Base-by-base conservation (phyloP, 2,888 invertebrate genomes). In the Phorcus lineatus region DNA sequence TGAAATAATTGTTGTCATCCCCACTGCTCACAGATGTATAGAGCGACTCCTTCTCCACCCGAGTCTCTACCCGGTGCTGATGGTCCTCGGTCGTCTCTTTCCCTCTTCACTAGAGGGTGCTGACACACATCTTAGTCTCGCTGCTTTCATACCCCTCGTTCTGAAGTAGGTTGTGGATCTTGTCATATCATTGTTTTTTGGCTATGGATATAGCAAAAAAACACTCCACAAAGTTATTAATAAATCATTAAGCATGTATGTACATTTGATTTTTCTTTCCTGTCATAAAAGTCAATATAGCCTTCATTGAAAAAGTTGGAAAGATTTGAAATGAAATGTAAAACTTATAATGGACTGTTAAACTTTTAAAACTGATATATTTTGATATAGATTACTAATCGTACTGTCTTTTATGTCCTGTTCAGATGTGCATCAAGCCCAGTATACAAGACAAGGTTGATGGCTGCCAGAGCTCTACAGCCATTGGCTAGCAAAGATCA, bases 41-140 rank as follows among this genome's bases (percentile, higher is more conserved):
- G 40, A 66, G 53, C 36, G 62, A 19, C 74, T 88, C 40, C 85
- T 89, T 87, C 82, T 94, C 88, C 89, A 96, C 82, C 95, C 96
- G 0, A 94, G 95, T 6, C 93, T 97, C 82, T 96, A 96, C 93
- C 96, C 97, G 0, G 94, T 96, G 67, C 94, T 98, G 84, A 93
- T 97, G 88, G 94, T 98, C 80, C 94, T 98, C 77, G 95, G 96
- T 1, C 94, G 97, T 52, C 94, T 98, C 4, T 96, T 96, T 92
- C 96, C 97, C 0, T 96, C 96, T 0, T 94, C 95, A 0, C 93
- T 95, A 75, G 96, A 97, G 89, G 96, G 95, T 55, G 94, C 95
- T 13, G 95, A 95, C 86, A 95, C 95, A 28, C 95, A 95, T 87
- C 93, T 96, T 77, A 95, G 96, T 95, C 93, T 96, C 81, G 94